A percentile compares a stretch with the other conserved stretches of the same genome.
Evolutionary conservation across 2,888 invertebrate species (phyloP).

Genomic region (Orchesella flavescens): DNA sequence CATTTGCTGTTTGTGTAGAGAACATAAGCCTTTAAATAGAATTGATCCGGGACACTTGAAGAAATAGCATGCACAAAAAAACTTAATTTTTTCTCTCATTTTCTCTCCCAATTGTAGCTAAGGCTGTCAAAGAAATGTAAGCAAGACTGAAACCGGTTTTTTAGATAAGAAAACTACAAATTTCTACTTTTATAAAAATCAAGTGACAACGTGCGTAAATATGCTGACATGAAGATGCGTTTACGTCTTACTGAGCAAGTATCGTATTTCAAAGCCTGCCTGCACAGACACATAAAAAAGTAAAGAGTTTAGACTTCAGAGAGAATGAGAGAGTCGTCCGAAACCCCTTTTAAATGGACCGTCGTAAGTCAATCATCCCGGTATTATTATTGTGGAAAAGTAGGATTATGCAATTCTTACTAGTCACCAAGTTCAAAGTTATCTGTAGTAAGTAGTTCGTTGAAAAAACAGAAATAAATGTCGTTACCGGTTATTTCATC

Average conservation of each 20-base stretch:
- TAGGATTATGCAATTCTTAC: background rate
- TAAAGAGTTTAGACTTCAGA: background rate
- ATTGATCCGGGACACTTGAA: conserved; percentile 2
- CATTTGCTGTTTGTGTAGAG: background rate
- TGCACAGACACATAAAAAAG: background rate
- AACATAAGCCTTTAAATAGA: background rate
- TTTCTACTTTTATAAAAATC: conserved; percentile 51
- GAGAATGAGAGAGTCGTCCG: background rate
- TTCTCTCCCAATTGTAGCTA: background rate
- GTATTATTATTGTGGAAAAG: background rate
- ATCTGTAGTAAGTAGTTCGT: background rate
- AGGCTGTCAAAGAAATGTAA: conserved; percentile 8
- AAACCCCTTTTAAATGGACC: conserved; percentile 8
- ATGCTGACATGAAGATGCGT: conserved; percentile 14
- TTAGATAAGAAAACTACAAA: conserved; percentile 24
- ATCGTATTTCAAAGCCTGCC: conserved; percentile 5
- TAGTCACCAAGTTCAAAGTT: background rate
- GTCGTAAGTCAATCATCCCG: conserved; percentile 47
- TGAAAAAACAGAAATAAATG: background rate
- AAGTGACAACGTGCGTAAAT: conserved; percentile 58
- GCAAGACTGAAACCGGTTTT: conserved; percentile 52
- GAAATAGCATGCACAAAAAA: conserved; percentile 2
- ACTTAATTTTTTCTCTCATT: background rate
- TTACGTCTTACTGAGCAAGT: background rate
- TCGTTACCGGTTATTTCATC: no score